Conservation (phyloP, 2,888 invertebrate species). For the Nipponacmea schrenckii region DNA sequence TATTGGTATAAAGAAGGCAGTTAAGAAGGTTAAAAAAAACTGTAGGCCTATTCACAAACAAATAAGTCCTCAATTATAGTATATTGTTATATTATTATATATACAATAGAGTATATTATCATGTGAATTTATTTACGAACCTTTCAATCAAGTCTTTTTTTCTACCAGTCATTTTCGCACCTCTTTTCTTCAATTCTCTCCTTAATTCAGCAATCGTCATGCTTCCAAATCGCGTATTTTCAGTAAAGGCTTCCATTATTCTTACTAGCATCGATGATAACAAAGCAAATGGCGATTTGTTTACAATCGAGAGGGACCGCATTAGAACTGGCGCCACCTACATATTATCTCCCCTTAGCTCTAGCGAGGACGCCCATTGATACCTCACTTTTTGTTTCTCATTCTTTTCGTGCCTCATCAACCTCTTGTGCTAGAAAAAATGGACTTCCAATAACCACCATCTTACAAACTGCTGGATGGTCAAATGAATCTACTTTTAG, state of each 20-base stretch:
- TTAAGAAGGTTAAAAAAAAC: too few relatives aligned
- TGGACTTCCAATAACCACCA: neutral
- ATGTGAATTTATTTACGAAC: too few relatives aligned
- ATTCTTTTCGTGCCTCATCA: neutral
- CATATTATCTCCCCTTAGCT: neutral
- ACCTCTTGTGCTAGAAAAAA: neutral
- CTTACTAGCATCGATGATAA: too few relatives aligned
- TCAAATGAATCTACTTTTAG: too few relatives aligned
- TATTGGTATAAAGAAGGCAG: too few relatives aligned
- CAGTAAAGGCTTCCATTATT: neutral
- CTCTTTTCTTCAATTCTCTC: neutral
- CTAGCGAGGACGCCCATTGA: neutral
- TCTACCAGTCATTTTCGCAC: neutral
- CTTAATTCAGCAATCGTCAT: neutral
- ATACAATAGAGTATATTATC: too few relatives aligned
- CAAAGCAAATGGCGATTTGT: too few relatives aligned
- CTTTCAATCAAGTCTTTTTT: neutral
- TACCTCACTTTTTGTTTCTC: neutral
- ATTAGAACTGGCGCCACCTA: neutral
- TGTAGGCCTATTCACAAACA: too few relatives aligned
- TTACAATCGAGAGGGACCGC: neutral
- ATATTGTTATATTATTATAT: too few relatives aligned
- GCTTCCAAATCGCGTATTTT: neutral
- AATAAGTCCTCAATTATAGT: too few relatives aligned
- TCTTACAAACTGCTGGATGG: neutral